phyloP scores from a whole-genome alignment of 2,113 vertebrate genomes.

The Riparia riparia region DNA sequence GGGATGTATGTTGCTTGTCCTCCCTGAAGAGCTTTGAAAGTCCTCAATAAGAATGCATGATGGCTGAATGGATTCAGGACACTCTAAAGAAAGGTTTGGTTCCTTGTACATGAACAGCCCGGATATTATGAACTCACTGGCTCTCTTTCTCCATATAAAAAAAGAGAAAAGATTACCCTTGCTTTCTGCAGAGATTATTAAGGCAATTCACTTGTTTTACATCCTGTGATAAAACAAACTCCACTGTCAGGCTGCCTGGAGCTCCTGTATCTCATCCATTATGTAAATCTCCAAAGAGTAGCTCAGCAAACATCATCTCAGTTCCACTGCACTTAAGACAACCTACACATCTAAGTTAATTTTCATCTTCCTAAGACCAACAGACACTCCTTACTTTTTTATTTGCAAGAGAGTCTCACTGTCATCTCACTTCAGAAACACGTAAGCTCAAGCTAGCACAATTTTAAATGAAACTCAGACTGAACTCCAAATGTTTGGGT shows the following conservation, averaged over 20 bases:
- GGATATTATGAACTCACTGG: not conserved
- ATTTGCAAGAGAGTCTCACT: not conserved
- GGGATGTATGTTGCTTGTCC: not conserved
- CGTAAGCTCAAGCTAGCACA: not conserved
- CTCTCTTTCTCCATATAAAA: not conserved
- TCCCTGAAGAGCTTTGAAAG: not conserved
- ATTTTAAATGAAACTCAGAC: not conserved
- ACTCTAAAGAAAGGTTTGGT: not conserved
- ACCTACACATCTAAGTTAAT: slow-evolving; percentile 55
- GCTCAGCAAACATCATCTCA: slow-evolving; percentile 57
- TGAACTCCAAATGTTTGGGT: not conserved
- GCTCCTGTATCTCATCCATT: slow-evolving; percentile 67
- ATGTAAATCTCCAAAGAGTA: slow-evolving; percentile 72
- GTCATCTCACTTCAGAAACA: not conserved
- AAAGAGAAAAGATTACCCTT: not conserved
- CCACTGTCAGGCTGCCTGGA: slow-evolving; percentile 20
- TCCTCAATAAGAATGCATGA: not conserved
- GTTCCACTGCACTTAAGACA: slow-evolving; percentile 46
- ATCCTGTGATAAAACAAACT: slow-evolving; percentile 58
- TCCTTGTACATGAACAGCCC: not conserved
- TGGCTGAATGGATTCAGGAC: not conserved
- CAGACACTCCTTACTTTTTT: not conserved
- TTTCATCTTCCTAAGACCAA: slow-evolving; percentile 44
- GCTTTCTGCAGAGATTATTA: slow-evolving; percentile 59
- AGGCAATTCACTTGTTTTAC: slow-evolving; percentile 52